Percentiles rank a stretch among this genome's conserved stretches.
These are phyloP conservation scores for Atractosteus spatula DNA, from an alignment of 2,113 vertebrate genomes.

Conservation along the genomic window DNA sequence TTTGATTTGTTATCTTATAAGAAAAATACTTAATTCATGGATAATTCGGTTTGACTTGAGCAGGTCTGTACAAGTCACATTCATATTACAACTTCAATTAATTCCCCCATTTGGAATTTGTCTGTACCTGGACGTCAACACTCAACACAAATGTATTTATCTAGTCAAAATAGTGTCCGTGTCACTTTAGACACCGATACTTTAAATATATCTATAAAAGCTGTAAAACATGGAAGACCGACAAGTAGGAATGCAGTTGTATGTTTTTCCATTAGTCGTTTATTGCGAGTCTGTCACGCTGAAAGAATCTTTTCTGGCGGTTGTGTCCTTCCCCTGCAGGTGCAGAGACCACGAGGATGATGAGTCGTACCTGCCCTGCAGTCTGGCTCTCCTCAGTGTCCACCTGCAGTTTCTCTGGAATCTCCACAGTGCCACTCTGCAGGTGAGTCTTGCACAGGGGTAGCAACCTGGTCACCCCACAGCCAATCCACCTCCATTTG, in stretches of 20 bases:
- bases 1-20: too few species aligned
- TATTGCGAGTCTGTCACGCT: neutral
- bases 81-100: too few species aligned
- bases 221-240: neutral
- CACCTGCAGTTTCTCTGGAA: constrained; percentile 52
- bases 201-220: neutral
- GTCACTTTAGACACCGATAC: too few species aligned
- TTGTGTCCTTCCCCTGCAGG: constrained; percentile 38
- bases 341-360: constrained; percentile 60
- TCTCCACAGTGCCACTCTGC: constrained; percentile 45
- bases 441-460: constrained; percentile 43
- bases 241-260: neutral
- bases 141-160: neutral
- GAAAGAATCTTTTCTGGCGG: neutral
- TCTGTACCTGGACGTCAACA: too few species aligned
- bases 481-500: too few species aligned
- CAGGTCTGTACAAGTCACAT: too few species aligned
- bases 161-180: neutral
- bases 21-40: too few species aligned
- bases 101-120: too few species aligned
- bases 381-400: constrained; percentile 58
- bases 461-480: neutral
- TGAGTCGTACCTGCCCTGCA: constrained; percentile 70
- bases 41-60: too few species aligned
- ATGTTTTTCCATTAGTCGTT: neutral